These are phyloP conservation scores for Percopsis omiscomaycus DNA, from an alignment of 2,797 vertebrate species.

Conservation along the genomic window DNA sequence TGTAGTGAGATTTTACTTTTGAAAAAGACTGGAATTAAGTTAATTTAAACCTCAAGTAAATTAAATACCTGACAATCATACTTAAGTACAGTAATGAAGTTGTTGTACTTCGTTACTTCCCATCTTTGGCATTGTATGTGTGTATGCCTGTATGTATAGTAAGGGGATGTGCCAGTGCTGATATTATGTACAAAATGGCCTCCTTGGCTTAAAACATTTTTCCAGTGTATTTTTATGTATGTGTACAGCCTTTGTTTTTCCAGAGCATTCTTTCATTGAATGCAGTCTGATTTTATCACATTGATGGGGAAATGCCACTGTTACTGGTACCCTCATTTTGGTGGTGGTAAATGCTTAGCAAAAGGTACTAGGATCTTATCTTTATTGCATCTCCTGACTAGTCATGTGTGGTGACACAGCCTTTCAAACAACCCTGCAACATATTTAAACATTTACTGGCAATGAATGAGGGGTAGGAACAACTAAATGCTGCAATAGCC, in stretches of 20 bases:
- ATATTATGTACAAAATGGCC: constrained; percentile 8
- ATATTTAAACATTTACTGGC: constrained; percentile 78
- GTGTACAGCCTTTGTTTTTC: constrained; percentile 2
- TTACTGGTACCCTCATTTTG: constrained; percentile 10
- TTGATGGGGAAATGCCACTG: constrained; percentile 17
- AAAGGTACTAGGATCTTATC: constrained; percentile 66
- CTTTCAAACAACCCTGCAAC: constrained; percentile 71
- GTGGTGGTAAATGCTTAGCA: constrained; percentile 29
- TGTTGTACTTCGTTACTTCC: too few relatives aligned
- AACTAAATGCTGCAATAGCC: constrained; percentile 67
- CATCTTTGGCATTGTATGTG: too few relatives aligned
- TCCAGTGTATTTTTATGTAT: not conserved
- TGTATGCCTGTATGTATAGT: too few relatives aligned
- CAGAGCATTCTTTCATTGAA: constrained; percentile 31
- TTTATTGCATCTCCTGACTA: constrained; percentile 64
- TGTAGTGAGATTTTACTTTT: too few relatives aligned
- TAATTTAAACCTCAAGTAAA: too few relatives aligned
- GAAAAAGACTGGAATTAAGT: too few relatives aligned
- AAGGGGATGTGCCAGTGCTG: not conserved
- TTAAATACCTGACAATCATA: too few relatives aligned
- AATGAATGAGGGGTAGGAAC: constrained; percentile 34
- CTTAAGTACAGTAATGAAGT: too few relatives aligned
- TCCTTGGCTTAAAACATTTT: not conserved
- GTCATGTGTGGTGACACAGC: constrained; percentile 59
- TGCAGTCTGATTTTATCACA: constrained; percentile 24